A percentile compares a stretch with the other conserved stretches of the same genome.
phyloP scores from a whole-genome alignment of 2,797 vertebrate genomes.

The Bryconaethiops microstoma region DNA sequence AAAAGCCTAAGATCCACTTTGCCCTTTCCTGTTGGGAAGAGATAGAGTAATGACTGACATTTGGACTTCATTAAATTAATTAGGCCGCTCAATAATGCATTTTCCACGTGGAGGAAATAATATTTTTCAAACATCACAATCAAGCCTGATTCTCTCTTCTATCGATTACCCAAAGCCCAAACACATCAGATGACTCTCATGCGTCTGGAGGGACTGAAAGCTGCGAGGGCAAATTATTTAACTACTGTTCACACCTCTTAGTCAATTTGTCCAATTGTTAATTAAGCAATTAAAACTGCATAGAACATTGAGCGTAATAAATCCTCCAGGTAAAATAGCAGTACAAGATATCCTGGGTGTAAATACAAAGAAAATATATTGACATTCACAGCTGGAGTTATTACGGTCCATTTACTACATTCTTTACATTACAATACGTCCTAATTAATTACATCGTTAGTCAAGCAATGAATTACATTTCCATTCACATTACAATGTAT shows the following conservation, averaged over 20 bases:
- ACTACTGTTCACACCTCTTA: conserved; percentile 21
- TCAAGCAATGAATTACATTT: too few relatives aligned
- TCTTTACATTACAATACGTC: neutral
- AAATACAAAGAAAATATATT: neutral
- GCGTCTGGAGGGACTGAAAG: conserved; percentile 16
- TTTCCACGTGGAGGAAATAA: conserved; percentile 25
- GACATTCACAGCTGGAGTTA: neutral
- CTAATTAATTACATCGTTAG: too few relatives aligned
- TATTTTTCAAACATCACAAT: conserved; percentile 49
- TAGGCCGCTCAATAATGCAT: conserved; percentile 58
- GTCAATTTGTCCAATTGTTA: conserved; percentile 12
- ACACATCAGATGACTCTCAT: conserved; percentile 35
- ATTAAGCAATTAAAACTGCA: neutral
- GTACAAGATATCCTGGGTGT: neutral
- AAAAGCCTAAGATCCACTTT: conserved; percentile 28
- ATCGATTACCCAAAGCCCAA: conserved; percentile 41
- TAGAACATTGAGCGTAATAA: neutral
- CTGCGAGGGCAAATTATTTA: conserved; percentile 4
- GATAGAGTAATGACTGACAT: conserved; percentile 49
- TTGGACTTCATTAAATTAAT: conserved; percentile 62
- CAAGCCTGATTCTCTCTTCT: conserved; percentile 17
- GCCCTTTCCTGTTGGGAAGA: conserved; percentile 28
- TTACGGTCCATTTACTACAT: too few relatives aligned
- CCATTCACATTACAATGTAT: too few relatives aligned
- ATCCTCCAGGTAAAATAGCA: neutral